Evolutionary conservation across 1,140 invertebrate genomes (phyloP), one percentile per base, ranked within the genome.

Genomic region (Agraylea sexmaculata): DNA sequence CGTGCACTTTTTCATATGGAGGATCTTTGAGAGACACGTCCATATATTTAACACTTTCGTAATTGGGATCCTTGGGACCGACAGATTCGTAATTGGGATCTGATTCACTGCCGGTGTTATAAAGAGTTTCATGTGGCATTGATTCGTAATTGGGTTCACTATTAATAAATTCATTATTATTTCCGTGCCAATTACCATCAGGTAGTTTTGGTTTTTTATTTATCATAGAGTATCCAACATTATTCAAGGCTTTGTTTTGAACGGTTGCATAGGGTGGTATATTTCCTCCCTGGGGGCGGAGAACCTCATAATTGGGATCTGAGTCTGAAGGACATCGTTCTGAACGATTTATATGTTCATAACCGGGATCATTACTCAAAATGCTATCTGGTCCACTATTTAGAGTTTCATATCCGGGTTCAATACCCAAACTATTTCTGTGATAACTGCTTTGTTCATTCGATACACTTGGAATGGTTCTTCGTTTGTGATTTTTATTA

Each of bases 61-160:
- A 68, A 43, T 64, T 66, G 0, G 62, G 55, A 46, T 66, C 62
- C 49, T 66, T 65, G 2, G 64, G 63, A 8, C 70, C 69, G 0
- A 80, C 76, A 0, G 76, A 78, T 50, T 81, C 77, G 43, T 81
- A 81, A 50, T 81, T 81, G 1, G 77, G 76, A 54, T 80, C 77
- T 0, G 71, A 73, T 53, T 83, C 80, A 47, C 79, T 84, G 4
- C 74, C 76, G 1, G 72, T 75, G 3, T 71, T 71, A 46, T 75
- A 76, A 2, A 74, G 57, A 0, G 70, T 69, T 37, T 70, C 68
- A 46, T 75, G 72, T 0, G 74, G 71, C 66, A 83, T 75, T 3
- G 78, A 82, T 53, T 83, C 80, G 47, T 83, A 85, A 65, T 66
- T 76, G 44, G 65, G 61, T 49, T 68, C 65, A 1, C 49, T 19